Percentiles rank a stretch among this genome's conserved stretches.
These are phyloP conservation scores for Phymorhynchus buccinoides DNA, from an alignment of 1,140 invertebrate genomes.

Conservation along the genomic window DNA sequence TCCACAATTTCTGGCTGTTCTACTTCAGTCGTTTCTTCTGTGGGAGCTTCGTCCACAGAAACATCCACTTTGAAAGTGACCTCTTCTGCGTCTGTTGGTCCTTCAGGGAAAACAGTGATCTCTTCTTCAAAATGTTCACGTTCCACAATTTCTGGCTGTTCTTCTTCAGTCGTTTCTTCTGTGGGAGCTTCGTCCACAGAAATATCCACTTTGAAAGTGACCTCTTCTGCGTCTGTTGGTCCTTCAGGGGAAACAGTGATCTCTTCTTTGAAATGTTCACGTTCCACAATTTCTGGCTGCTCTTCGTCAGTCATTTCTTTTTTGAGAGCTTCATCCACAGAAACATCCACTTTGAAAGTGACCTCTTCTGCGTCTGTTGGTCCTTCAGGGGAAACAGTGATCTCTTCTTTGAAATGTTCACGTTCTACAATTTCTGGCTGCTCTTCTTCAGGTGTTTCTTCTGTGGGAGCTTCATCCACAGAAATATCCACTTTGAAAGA, in stretches of 20 bases:
- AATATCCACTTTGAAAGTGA: neutral
- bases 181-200: neutral
- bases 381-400: no score
- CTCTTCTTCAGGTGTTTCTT: conserved; percentile 27
- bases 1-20: neutral
- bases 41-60: no score
- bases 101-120: no score
- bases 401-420: neutral
- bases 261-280: neutral
- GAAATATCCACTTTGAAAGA: conserved; percentile 24
- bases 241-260: neutral
- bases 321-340: neutral
- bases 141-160: conserved; percentile 1
- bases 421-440: conserved; percentile 8
- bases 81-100: no score
- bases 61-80: no score
- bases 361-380: no score
- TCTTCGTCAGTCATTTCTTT: neutral
- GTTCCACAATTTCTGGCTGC: neutral
- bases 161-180: neutral
- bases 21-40: no score
- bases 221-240: neutral
- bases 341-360: no score
- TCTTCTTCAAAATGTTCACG: no score
- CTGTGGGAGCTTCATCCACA: conserved; percentile 26